These are phyloP conservation scores for Nasonia giraulti DNA, from an alignment of 1,140 invertebrate genomes.

Conservation along the genomic window DNA sequence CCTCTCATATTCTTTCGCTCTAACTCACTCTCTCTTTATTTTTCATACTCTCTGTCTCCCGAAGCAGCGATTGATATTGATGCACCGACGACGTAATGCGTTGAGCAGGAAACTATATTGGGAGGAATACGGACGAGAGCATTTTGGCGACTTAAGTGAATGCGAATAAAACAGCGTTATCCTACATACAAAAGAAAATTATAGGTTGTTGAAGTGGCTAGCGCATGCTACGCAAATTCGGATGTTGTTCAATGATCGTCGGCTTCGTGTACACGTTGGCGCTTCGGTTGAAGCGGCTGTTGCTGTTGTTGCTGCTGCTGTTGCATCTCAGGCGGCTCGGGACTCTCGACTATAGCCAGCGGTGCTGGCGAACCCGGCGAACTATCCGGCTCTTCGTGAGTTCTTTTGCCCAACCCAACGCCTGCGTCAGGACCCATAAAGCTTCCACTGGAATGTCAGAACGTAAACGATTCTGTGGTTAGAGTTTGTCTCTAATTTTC, in stretches of 20 bases:
- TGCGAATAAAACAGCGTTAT: conserved; percentile 68
- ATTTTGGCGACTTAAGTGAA: conserved; percentile 56
- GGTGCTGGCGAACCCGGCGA: conserved; percentile 71
- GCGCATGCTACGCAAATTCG: conserved; percentile 50
- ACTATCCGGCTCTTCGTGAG: conserved; percentile 71
- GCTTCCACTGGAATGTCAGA: conserved; percentile 63
- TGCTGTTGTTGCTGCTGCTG: conserved; percentile 58
- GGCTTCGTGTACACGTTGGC: conserved; percentile 70
- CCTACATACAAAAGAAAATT: conserved; percentile 66
- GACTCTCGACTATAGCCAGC: conserved; percentile 72
- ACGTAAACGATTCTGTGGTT: background rate
- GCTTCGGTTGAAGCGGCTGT: conserved; percentile 59
- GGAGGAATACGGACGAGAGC: conserved; percentile 12
- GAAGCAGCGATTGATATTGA: conserved; percentile 40
- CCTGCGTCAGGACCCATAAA: conserved; percentile 71
- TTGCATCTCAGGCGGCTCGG: conserved; percentile 69
- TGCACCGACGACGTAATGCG: conserved; percentile 4
- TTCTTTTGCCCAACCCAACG: conserved; percentile 66
- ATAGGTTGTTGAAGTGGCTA: conserved; percentile 59
- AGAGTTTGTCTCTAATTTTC: background rate
- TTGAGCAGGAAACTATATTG: conserved; percentile 32
- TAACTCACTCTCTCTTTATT: background rate
- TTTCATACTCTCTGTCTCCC: conserved; percentile 8
- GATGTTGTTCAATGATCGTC: conserved; percentile 70
- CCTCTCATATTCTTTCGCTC: background rate